Conservation (phyloP, 1,140 invertebrate species). For the Saccostrea echinata region DNA sequence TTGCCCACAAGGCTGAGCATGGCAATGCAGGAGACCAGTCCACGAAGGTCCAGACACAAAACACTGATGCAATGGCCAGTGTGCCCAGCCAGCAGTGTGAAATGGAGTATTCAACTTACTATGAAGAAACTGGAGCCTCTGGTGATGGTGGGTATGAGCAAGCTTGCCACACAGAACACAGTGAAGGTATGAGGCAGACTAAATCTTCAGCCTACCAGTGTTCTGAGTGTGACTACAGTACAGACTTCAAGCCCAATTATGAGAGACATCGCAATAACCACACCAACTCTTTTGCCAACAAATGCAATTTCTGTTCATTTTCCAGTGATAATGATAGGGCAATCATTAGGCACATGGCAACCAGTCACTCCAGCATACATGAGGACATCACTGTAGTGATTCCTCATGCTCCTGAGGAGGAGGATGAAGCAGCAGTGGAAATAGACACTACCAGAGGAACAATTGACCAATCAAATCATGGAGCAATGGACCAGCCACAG, state of each 20-base stretch:
- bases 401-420: conserved; percentile 20
- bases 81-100: neutral
- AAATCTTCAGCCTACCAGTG: conserved; percentile 83
- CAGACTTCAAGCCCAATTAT: conserved; percentile 95
- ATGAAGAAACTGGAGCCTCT: neutral
- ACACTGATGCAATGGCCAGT: neutral
- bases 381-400: conserved; percentile 52
- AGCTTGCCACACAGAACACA: neutral
- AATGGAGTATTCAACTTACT: neutral
- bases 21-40: conserved; percentile 96
- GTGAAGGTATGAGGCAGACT: neutral
- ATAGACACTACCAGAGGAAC: conserved; percentile 33
- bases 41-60: conserved; percentile 85
- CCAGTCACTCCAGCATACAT: conserved; percentile 75
- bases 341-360: conserved; percentile 92
- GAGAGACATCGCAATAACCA: conserved; percentile 96
- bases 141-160: neutral
- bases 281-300: conserved; percentile 81
- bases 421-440: conserved; percentile 38
- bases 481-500: neutral
- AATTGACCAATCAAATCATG: conserved; percentile 3
- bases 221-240: conserved; percentile 94
- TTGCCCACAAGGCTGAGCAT: conserved; percentile 92
- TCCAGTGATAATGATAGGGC: conserved; percentile 95
- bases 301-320: conserved; percentile 94